Percentiles rank a stretch among this genome's conserved stretches.
Evolutionary conservation across 2,888 invertebrate species (phyloP).

Genomic region (Cotesia congregata): DNA sequence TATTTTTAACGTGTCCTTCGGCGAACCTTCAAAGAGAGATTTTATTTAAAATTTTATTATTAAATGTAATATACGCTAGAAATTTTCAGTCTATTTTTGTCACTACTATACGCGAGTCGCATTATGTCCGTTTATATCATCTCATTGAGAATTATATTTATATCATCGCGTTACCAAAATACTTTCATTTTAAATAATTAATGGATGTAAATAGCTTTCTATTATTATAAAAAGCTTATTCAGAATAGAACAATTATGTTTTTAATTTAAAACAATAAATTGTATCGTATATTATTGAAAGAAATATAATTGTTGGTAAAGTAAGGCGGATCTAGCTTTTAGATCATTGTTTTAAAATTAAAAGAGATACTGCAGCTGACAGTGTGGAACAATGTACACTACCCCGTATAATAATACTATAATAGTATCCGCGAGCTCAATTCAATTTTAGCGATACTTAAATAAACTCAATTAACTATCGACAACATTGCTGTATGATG

Average conservation of each 20-base stretch:
- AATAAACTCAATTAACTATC: constrained; percentile 27
- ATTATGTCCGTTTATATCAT: neutral
- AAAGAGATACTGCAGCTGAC: constrained; percentile 17
- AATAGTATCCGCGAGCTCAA: constrained; percentile 14
- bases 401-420: neutral
- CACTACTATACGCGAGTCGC: neutral
- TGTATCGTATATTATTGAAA: too few relatives aligned
- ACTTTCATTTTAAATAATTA: too few relatives aligned
- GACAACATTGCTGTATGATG: constrained; percentile 16
- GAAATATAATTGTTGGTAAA: neutral
- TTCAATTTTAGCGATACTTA: constrained; percentile 30
- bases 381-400: neutral
- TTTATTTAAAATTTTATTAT: neutral
- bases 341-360: constrained; percentile 21
- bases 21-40: constrained; percentile 33
- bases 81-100: neutral
- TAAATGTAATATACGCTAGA: neutral
- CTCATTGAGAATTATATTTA: too few relatives aligned
- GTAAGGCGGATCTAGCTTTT: neutral
- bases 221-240: too few relatives aligned
- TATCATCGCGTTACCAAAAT: too few relatives aligned
- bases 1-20: constrained; percentile 31
- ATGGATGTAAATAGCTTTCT: too few relatives aligned
- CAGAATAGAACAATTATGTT: too few relatives aligned
- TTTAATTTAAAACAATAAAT: too few relatives aligned